Evolutionary conservation across 2,888 invertebrate species (phyloP), one percentile per base, ranked within the genome.

Genomic region (Nephrocerus scutellatus): DNA sequence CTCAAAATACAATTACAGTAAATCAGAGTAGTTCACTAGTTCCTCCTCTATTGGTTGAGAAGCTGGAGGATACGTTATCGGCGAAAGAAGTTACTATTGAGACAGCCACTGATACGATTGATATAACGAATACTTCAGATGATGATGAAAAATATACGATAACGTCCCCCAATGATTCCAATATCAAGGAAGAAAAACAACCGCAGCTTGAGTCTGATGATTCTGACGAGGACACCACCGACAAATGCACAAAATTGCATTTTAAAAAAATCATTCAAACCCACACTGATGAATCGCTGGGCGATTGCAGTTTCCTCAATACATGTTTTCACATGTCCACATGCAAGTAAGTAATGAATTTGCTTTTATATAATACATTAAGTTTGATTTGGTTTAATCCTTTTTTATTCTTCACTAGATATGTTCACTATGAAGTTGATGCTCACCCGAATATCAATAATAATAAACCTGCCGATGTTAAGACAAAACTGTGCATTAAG

Each of bases 301-400:
- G 97, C 0, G 97, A 97, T 66, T 97, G 96, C 63, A 95, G 95
- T 13, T 97, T 97, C 66, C 74, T 97, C 3, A 97, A 97, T 66
- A 97, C 96, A 0, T 97, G 96, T 66, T 97, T 97, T 63, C 96
- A 97, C 62, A 96, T 97, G 95, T 95, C 96, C 52, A 91, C 89
- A 24, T 97, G 96, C 79, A 95, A 95, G 80, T 83, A 57, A 65
- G 70, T 35, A n/a, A 12, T 14, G 6, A 32, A 15, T 23, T 16
- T 20, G 18, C n/a, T 3, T 32, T 18, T n/a, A 15, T 10, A 9
- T 10, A 16, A 18, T 26, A 16, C n/a, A 9, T 14, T 25, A 6
- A 30, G 22, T 30, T 18, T 5, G 2, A 21, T 23, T 28, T 28
- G 6, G 13, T 26, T 7, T 28, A n/a, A n/a, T 9, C 6, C 7